These are phyloP conservation scores for Synanthedon vespiformis DNA, from an alignment of 2,888 invertebrate species.

Conservation along the genomic window DNA sequence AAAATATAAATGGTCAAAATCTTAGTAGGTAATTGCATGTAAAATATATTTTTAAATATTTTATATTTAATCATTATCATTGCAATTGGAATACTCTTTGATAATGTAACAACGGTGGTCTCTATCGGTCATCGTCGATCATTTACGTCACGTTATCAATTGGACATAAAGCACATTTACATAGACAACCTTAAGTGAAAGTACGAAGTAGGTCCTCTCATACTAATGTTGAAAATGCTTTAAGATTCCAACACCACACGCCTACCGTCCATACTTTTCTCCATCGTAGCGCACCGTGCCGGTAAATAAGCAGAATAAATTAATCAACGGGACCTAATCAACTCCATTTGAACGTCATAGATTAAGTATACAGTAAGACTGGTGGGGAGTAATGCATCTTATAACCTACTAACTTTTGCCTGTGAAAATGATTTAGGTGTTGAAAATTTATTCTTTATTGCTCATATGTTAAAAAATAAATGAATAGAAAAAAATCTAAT, in stretches of 20 bases:
- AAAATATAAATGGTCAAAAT: too few species aligned
- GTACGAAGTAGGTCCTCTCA: slow-evolving; percentile 50
- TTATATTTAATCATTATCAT: too few species aligned
- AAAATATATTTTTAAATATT: too few species aligned
- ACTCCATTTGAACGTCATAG: slow-evolving; percentile 46
- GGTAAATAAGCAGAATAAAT: slow-evolving; percentile 63
- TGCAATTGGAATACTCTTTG: neutral
- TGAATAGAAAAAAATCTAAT: too few species aligned
- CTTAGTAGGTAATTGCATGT: too few species aligned
- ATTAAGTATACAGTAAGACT: slow-evolving; percentile 15
- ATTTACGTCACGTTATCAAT: slow-evolving; percentile 59
- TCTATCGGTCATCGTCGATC: slow-evolving; percentile 19
- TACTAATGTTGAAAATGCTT: slow-evolving; percentile 64
- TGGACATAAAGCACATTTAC: slow-evolving; percentile 53
- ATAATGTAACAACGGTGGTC: slow-evolving; percentile 6
- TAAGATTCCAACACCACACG: slow-evolving; percentile 59
- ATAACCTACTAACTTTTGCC: too few species aligned
- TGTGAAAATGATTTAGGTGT: too few species aligned
- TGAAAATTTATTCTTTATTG: too few species aligned
- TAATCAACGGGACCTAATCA: slow-evolving; percentile 47
- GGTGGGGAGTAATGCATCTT: neutral
- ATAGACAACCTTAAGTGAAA: slow-evolving; percentile 68
- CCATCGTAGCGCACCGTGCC: slow-evolving; percentile 42
- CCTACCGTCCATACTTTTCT: slow-evolving; percentile 53
- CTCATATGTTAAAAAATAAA: too few species aligned